Base-by-base conservation (phyloP, 2,797 vertebrate genomes). In the Hippopotamyrus pictus region DNA sequence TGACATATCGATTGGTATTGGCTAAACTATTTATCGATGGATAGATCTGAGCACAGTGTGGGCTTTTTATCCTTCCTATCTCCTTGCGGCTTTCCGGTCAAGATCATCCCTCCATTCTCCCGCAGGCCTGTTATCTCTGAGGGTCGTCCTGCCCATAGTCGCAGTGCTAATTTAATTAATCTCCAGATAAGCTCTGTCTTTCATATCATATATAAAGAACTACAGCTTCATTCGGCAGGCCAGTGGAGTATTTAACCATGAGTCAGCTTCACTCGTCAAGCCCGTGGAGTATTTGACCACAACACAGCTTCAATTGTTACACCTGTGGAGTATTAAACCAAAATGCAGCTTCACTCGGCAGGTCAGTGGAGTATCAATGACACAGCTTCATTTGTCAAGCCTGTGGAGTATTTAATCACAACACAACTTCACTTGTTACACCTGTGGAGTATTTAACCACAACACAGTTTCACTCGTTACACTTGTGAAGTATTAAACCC, bases 101-200 rank as follows among this genome's bases (percentile, higher is more conserved):
- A 11, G 62, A 76, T 19, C 48, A 37, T 37, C 37, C 69, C 29
- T 57, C 69, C 41, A 48, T 82, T 51, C n/a, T 9, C 87, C 73
- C 0, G 9, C 25, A 53, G 17, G 19, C 1, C 17, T 54, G 33
- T 41, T 82, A 82, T 53, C 73, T 53, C 73, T 22, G 29, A 79
- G 33, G 53, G 17, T 25, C 50, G 37, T 11, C 85, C 53, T 37
- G 50, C 51, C 48, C n/a, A 14, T 41, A 53, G 69, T 0, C 22
- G 73, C 12, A 8, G 29, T 25, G 69, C 19, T 88, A 53, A 79
- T 88, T 79, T 73, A 57, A 79, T 88, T 59, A 79, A 57, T 59
- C 25, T 57, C 33, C 33, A 87, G 85, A 87, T 87, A 37, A 87
- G 22, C 50, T 17, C 5, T 8, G 22, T 51, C 25, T 53, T 33